Evolutionary conservation across 2,113 vertebrate genomes (phyloP).

Genomic region (Onychorhynchus coronatus): DNA sequence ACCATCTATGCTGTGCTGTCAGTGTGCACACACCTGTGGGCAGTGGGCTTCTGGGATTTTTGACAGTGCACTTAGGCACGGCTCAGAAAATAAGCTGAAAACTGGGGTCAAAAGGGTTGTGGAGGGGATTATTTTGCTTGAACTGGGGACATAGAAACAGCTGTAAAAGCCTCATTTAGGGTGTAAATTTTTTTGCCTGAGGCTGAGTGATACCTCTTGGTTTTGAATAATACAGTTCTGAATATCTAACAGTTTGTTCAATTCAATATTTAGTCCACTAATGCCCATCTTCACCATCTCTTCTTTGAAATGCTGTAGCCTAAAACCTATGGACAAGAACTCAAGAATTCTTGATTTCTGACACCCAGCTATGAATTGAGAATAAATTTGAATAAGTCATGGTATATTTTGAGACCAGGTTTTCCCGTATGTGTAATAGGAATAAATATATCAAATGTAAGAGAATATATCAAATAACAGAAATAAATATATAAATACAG

Average conservation of each 20-base stretch:
- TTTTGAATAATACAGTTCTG: neutral
- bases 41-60: neutral
- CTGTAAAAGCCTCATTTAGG: neutral
- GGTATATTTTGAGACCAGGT: neutral
- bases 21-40: rapidly evolving
- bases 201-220: neutral
- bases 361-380: neutral
- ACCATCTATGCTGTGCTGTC: neutral
- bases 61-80: neutral
- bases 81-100: neutral
- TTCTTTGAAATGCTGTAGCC: neutral
- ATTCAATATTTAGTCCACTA: neutral
- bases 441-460: neutral
- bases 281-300: neutral
- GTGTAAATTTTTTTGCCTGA: neutral
- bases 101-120: neutral
- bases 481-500: neutral
- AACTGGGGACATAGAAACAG: neutral
- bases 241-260: neutral
- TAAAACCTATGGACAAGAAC: neutral
- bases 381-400: neutral
- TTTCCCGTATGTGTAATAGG: neutral
- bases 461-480: neutral
- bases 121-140: neutral
- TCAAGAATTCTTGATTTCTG: neutral